phyloP scores from a whole-genome alignment of 2,113 vertebrate genomes.

The Tringa solitaria region DNA sequence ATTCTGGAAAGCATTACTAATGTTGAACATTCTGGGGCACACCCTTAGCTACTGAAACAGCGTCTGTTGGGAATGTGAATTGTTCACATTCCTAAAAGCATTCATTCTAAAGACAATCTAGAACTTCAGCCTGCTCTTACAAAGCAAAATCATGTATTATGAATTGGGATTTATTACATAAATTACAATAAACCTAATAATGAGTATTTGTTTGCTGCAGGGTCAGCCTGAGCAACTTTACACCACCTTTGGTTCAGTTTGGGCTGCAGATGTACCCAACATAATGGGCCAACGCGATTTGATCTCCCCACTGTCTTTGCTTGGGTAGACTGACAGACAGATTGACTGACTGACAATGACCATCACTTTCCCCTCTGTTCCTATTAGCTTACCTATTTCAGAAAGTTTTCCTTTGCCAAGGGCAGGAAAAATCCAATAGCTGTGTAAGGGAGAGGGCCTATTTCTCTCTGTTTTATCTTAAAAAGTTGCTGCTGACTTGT shows the following conservation, averaged over 20 bases:
- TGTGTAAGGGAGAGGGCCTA: not conserved
- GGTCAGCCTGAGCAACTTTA: not conserved
- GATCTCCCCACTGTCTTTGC: not conserved
- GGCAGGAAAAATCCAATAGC: not conserved
- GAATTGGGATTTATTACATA: not conserved
- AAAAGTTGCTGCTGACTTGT: not conserved
- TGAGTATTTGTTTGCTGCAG: fast-evolving
- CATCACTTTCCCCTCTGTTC: not conserved
- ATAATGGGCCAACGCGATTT: not conserved
- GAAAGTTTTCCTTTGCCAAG: not conserved
- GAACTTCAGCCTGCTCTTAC: not conserved
- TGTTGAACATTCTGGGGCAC: not conserved
- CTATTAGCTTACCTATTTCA: not conserved
- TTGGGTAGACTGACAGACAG: not conserved
- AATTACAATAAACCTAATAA: not conserved
- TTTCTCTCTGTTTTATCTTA: not conserved
- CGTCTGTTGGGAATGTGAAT: not conserved
- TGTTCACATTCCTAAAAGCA: not conserved
- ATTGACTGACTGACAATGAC: not conserved
- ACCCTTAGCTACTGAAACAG: not conserved
- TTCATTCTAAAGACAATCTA: not conserved
- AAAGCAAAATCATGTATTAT: not conserved
- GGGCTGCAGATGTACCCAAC: not conserved
- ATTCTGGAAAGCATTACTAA: constrained; percentile 33
- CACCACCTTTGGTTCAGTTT: not conserved